These are phyloP conservation scores for Grapholita molesta DNA, from an alignment of 1,140 invertebrate genomes.

Conservation along the genomic window DNA sequence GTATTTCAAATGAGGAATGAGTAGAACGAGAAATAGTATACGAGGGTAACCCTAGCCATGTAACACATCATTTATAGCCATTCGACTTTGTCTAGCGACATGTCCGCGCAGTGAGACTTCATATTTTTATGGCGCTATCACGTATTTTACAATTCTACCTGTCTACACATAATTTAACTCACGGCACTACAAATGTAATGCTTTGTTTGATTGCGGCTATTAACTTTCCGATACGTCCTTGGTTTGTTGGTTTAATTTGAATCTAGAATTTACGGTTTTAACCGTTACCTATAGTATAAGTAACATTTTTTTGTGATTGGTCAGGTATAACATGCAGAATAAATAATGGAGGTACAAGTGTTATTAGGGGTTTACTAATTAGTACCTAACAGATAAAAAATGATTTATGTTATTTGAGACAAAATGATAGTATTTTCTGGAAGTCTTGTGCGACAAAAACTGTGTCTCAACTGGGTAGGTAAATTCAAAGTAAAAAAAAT, in stretches of 20 bases:
- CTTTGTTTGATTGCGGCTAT: slow-evolving; percentile 29
- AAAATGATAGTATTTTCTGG: no score
- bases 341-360: no score
- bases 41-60: slow-evolving; percentile 2
- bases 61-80: slow-evolving; percentile 46
- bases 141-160: slow-evolving; percentile 40
- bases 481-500: no score
- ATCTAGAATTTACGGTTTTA: neutral
- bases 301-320: no score
- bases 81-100: slow-evolving; percentile 53
- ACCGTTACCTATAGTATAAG: no score
- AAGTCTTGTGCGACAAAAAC: no score
- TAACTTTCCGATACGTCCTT: neutral
- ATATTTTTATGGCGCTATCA: slow-evolving; percentile 65
- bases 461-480: no score
- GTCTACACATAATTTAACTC: slow-evolving; percentile 61
- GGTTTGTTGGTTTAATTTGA: neutral
- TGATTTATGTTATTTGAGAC: no score
- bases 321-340: no score
- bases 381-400: no score
- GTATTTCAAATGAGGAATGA: neutral
- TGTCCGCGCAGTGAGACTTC: slow-evolving; percentile 60
- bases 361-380: no score
- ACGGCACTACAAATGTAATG: slow-evolving; percentile 51
- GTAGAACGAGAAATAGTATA: neutral